Percentiles rank a stretch among this genome's conserved stretches.
These are phyloP conservation scores for Paramormyrops kingsleyae DNA, from an alignment of 2,113 vertebrate genomes.

Conservation along the genomic window DNA sequence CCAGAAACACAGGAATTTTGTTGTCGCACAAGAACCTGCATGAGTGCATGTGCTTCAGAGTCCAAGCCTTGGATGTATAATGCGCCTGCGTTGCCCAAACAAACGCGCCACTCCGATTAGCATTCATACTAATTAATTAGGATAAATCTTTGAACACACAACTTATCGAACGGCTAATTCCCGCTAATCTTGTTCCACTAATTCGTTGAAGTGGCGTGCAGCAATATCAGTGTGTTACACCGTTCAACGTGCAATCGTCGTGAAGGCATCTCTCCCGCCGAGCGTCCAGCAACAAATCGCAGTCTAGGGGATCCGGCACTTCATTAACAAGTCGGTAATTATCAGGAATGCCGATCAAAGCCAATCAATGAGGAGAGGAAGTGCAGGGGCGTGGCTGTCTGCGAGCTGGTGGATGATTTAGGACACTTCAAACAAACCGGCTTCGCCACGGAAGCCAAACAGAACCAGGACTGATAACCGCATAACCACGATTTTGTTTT, in stretches of 20 bases:
- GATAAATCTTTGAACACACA: slow-evolving; percentile 1
- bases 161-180: slow-evolving; percentile 11
- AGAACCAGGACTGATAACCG: not conserved
- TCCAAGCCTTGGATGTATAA: not conserved
- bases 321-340: not conserved
- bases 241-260: not conserved
- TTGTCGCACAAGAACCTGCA: not conserved
- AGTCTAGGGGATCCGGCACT: not conserved
- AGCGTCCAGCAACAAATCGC: not conserved
- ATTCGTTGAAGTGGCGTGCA: slow-evolving; percentile 1
- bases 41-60: not conserved
- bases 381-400: not conserved
- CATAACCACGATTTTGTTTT: not conserved
- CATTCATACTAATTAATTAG: slow-evolving; percentile 10
- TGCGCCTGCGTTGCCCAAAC: not conserved
- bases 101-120: not conserved
- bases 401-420: not conserved
- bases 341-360: not conserved
- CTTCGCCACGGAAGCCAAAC: not conserved
- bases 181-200: slow-evolving; percentile 13
- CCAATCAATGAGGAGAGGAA: not conserved
- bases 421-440: not conserved
- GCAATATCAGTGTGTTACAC: not conserved
- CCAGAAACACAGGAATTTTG: not conserved
- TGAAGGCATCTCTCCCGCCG: not conserved